Percentiles rank a stretch among this genome's conserved stretches.
These are phyloP conservation scores for Elgaria multicarinata DNA, from an alignment of 2,113 vertebrate genomes.

Conservation along the genomic window DNA sequence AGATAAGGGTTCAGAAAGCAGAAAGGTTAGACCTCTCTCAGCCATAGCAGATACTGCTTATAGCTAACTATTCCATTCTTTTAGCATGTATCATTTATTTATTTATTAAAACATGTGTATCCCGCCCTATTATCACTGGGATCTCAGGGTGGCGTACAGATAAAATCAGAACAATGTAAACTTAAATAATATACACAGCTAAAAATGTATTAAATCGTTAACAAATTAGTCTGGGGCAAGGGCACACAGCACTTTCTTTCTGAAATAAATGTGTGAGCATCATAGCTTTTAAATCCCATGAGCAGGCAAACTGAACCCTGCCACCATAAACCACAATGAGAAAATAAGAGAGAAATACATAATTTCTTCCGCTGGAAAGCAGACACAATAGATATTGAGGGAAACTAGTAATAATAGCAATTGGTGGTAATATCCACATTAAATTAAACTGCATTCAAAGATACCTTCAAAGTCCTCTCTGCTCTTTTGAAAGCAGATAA, in stretches of 20 bases:
- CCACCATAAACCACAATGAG: not conserved
- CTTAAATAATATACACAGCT: no score
- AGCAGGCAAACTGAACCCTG: not conserved
- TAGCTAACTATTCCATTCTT: not conserved
- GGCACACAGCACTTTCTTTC: not conserved
- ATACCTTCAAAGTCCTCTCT: slow-evolving; percentile 21
- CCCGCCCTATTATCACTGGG: no score
- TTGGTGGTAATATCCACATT: not conserved
- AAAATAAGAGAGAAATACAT: not conserved
- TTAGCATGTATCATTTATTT: not conserved
- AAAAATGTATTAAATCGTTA: no score
- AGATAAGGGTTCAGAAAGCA: slow-evolving; percentile 41
- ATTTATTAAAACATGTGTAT: no score
- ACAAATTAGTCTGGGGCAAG: not conserved
- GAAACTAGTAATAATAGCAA: not conserved
- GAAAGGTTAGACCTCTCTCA: not conserved
- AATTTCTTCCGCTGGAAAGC: not conserved
- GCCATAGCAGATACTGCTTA: not conserved
- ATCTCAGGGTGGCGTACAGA: no score
- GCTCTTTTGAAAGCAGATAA: slow-evolving; percentile 50
- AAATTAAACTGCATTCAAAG: slow-evolving; percentile 35
- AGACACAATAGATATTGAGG: not conserved
- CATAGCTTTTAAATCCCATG: not conserved
- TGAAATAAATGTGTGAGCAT: not conserved
- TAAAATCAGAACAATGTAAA: no score